Conservation (phyloP, 2,797 vertebrate genomes). For the Myripristis murdjan region DNA sequence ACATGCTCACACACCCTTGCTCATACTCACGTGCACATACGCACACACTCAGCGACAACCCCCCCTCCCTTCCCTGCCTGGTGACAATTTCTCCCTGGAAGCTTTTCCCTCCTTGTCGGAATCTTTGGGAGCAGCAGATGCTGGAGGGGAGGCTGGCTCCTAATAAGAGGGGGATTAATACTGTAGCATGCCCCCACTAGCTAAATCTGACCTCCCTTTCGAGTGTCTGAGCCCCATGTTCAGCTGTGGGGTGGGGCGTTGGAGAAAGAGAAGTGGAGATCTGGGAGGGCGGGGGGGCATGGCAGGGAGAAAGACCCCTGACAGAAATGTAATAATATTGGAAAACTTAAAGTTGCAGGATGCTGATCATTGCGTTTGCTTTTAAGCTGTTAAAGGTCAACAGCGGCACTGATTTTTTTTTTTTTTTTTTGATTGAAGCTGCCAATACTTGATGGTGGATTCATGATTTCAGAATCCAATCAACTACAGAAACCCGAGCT, state of each 20-base stretch:
- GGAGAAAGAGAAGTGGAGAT: not conserved
- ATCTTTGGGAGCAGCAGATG: constrained; percentile 24
- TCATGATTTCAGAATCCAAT: too few relatives aligned
- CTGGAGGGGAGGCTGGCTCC: constrained; percentile 23
- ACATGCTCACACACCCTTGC: not conserved
- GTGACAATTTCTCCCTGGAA: constrained; percentile 3
- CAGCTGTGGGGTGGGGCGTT: not conserved
- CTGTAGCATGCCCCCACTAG: constrained; percentile 5
- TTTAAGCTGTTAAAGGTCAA: too few relatives aligned
- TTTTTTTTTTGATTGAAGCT: too few relatives aligned
- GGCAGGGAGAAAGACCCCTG: too few relatives aligned
- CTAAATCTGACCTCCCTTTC: constrained; percentile 26
- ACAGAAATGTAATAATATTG: too few relatives aligned
- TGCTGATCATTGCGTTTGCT: too few relatives aligned
- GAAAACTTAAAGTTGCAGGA: too few relatives aligned
- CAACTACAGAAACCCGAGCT: too few relatives aligned
- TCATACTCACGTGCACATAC: not conserved
- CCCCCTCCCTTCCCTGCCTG: not conserved
- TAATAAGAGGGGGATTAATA: constrained; percentile 47
- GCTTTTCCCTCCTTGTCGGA: constrained; percentile 10
- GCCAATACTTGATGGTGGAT: too few relatives aligned
- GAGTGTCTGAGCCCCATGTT: constrained; percentile 25
- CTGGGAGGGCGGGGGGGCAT: not conserved
- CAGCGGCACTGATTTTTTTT: too few relatives aligned
- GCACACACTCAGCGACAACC: not conserved